A percentile compares a stretch with the other conserved stretches of the same genome.
Evolutionary conservation across 2,888 invertebrate species (phyloP).

Genomic region (Hyposoter dolosus): DNA sequence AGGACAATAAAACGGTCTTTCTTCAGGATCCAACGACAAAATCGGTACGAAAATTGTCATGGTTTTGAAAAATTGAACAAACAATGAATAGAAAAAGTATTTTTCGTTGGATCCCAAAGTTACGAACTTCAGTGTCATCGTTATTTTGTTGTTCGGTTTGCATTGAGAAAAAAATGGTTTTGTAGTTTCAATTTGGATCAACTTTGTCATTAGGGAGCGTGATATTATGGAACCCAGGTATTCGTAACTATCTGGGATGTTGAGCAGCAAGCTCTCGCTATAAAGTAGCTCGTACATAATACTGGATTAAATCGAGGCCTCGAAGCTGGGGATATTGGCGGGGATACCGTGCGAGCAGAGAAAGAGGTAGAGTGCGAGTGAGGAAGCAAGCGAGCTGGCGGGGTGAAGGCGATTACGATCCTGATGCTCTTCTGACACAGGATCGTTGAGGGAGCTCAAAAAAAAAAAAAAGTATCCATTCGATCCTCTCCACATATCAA

Average conservation of each 20-base stretch:
- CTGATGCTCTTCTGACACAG: constrained; percentile 47
- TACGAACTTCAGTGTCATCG: too few species aligned
- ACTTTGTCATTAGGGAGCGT: background rate
- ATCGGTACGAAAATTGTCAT: too few species aligned
- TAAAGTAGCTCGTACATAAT: constrained; percentile 66
- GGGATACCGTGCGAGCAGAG: background rate
- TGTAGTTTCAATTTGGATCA: background rate
- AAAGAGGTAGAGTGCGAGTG: background rate
- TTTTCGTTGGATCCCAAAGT: too few species aligned
- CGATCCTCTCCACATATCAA: constrained; percentile 28
- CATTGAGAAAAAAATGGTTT: background rate
- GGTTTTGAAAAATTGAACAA: too few species aligned
- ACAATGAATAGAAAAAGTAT: too few species aligned
- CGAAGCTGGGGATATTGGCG: constrained; percentile 16
- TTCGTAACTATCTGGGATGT: constrained; percentile 62
- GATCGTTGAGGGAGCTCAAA: constrained; percentile 9
- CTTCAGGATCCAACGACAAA: too few species aligned
- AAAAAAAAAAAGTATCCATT: constrained; percentile 42
- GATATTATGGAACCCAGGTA: constrained; percentile 11
- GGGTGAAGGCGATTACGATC: constrained; percentile 49
- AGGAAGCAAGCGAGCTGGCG: background rate
- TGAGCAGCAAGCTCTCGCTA: constrained; percentile 58
- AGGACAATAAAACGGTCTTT: too few species aligned
- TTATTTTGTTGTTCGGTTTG: background rate
- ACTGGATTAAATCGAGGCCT: constrained; percentile 65